Conservation (phyloP, 1,140 invertebrate genomes). For the Nasonia longicornis region DNA sequence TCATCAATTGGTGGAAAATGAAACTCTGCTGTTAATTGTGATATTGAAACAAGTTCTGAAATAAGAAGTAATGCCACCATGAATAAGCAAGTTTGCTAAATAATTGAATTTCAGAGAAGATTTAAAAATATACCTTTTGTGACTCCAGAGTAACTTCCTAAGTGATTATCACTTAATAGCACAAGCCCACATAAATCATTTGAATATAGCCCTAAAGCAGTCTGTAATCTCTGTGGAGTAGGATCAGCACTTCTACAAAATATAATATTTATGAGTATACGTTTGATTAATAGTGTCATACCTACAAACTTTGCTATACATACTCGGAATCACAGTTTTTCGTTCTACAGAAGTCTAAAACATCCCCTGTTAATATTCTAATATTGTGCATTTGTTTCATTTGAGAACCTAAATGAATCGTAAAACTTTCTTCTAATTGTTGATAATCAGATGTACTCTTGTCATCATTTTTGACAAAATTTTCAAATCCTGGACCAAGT, state of each 20-base stretch:
- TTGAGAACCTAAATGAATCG: conserved; percentile 96
- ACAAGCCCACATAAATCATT: conserved; percentile 90
- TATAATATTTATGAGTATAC: conserved; percentile 13
- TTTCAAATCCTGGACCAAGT: conserved; percentile 54
- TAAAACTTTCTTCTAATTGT: conserved; percentile 91
- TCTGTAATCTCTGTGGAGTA: conserved; percentile 87
- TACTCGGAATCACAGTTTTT: conserved; percentile 71
- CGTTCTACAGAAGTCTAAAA: conserved; percentile 86
- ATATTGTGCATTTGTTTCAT: conserved; percentile 99
- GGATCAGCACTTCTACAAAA: conserved; percentile 69
- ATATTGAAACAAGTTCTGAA: conserved; percentile 74
- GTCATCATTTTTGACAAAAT: conserved; percentile 55
- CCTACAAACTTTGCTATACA: conserved; percentile 16
- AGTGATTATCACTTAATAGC: conserved; percentile 83
- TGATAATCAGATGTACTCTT: conserved; percentile 61
- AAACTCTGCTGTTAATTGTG: conserved; percentile 83
- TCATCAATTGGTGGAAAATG: conserved; percentile 89
- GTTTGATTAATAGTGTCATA: conserved; percentile 25
- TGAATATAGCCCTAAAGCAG: conserved; percentile 93
- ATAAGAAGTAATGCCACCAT: conserved; percentile 43
- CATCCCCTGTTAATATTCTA: conserved; percentile 87
- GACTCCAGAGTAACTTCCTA: conserved; percentile 80
- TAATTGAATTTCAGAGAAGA: background rate
- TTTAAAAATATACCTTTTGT: conserved; percentile 73
- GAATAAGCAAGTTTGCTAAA: conserved; percentile 15